These are phyloP conservation scores for Wiebesia pumilae DNA, from an alignment of 1,140 invertebrate genomes.

Conservation along the genomic window DNA sequence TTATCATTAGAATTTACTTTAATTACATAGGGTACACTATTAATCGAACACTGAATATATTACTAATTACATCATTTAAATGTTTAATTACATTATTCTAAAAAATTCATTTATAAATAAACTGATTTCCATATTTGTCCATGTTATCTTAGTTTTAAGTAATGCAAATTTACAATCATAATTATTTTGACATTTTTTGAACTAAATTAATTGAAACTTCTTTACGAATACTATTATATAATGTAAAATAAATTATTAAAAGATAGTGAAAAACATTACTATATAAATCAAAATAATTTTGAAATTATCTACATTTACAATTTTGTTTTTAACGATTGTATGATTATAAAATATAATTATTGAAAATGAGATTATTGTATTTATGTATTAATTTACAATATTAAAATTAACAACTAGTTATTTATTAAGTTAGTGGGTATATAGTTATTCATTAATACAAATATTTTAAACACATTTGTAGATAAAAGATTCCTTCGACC, in stretches of 20 bases:
- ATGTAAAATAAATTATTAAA: too few species aligned
- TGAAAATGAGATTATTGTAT: neutral
- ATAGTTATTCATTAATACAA: neutral
- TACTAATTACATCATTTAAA: conserved; percentile 6
- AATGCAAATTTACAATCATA: too few species aligned
- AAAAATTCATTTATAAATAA: neutral
- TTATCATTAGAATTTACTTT: conserved; percentile 30
- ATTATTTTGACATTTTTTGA: too few species aligned
- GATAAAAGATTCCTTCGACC: neutral
- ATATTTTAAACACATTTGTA: neutral
- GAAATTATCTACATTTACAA: neutral
- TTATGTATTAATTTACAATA: too few species aligned
- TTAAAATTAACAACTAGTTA: too few species aligned
- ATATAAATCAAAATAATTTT: neutral
- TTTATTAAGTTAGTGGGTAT: too few species aligned
- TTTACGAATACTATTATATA: neutral
- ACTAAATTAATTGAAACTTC: too few species aligned
- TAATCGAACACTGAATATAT: conserved; percentile 8
- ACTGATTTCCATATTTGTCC: neutral
- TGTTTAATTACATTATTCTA: neutral
- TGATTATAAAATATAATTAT: neutral
- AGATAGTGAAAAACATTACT: neutral
- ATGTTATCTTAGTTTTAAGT: too few species aligned
- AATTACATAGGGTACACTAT: conserved; percentile 19
- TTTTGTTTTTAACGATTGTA: neutral